Conservation (phyloP, 1,140 invertebrate species). For the Subanguina moxae region DNA sequence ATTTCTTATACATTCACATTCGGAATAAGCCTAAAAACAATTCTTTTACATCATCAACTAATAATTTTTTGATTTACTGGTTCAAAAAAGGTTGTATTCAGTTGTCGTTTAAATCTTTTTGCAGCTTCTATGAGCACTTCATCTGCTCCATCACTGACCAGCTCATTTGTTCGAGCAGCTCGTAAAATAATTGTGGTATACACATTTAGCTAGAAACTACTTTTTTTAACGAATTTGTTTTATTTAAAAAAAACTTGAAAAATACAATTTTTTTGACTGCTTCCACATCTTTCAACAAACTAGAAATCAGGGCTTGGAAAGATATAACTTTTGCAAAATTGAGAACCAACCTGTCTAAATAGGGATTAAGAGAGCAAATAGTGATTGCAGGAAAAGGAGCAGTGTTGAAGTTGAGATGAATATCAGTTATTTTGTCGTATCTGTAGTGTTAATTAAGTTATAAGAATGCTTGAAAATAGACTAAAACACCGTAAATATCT, state of each 20-base stretch:
- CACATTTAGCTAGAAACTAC: constrained; percentile 39
- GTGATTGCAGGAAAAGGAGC: constrained; percentile 53
- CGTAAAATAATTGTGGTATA: constrained; percentile 18
- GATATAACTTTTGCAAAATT: too few relatives aligned
- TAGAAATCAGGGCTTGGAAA: too few relatives aligned
- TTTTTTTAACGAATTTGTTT: background rate
- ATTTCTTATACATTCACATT: constrained; percentile 26
- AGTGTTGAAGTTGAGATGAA: background rate
- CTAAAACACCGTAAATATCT: background rate
- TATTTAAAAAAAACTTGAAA: constrained; percentile 6
- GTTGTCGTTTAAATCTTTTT: constrained; percentile 1
- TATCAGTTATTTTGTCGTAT: background rate
- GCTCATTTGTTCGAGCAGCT: constrained; percentile 48
- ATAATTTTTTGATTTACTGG: constrained; percentile 13
- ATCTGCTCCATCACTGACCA: background rate
- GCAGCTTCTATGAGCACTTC: constrained; percentile 13
- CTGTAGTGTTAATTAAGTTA: background rate
- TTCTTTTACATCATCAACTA: background rate
- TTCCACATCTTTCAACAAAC: constrained; percentile 40
- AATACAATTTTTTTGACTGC: constrained; percentile 46
- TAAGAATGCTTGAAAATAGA: too few relatives aligned
- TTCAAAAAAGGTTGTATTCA: background rate
- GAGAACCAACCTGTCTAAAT: constrained; percentile 32
- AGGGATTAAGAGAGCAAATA: constrained; percentile 51
- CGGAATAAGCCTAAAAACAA: constrained; percentile 14